Conservation (phyloP, 2,888 invertebrate genomes). For the Gibbula magus region DNA sequence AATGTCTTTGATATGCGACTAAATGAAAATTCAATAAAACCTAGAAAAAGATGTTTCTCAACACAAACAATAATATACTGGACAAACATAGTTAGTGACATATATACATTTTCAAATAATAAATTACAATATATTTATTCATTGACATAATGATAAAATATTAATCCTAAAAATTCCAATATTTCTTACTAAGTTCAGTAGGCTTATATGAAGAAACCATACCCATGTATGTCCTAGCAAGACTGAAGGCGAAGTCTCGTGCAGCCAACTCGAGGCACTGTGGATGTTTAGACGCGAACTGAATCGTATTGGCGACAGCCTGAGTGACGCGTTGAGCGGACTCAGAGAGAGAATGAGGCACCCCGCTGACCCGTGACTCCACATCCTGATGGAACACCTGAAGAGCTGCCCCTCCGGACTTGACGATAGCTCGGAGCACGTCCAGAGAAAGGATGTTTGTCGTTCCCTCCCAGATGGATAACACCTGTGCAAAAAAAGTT, state of each 20-base stretch:
- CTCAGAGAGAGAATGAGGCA: conserved; percentile 39
- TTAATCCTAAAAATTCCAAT: no score
- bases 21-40: no score
- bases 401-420: conserved; percentile 75
- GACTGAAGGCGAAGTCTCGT: conserved; percentile 76
- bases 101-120: no score
- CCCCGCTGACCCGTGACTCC: conserved; percentile 48
- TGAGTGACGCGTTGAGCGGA: conserved; percentile 53
- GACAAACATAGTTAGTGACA: no score
- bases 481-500: conserved; percentile 71
- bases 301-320: conserved; percentile 42
- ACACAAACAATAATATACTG: no score
- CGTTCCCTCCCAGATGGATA: conserved; percentile 80
- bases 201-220: no score
- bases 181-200: no score
- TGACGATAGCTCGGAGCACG: conserved; percentile 77
- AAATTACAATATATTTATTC: no score
- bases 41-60: no score
- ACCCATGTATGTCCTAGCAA: conserved; percentile 75
- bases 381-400: conserved; percentile 70
- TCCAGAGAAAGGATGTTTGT: conserved; percentile 79
- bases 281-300: conserved; percentile 52
- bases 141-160: no score
- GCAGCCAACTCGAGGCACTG: conserved; percentile 74
- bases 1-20: no score